Conservation (phyloP, 2,113 vertebrate genomes). For the Hippopotamus amphibius region DNA sequence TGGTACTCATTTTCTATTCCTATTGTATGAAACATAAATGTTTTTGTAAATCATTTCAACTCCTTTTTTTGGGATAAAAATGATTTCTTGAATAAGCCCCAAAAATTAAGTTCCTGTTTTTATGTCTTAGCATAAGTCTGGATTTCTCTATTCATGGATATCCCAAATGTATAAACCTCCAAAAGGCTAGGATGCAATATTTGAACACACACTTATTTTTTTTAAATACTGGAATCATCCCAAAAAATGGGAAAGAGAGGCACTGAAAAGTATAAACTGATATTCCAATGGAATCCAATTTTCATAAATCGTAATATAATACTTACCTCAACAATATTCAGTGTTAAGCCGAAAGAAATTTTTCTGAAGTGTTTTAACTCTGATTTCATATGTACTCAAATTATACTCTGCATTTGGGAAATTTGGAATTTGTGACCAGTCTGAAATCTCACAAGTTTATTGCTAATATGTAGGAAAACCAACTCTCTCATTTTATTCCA, state of each 20-base stretch:
- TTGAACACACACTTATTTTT: neutral
- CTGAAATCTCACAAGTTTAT: neutral
- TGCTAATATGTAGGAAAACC: neutral
- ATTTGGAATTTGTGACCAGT: neutral
- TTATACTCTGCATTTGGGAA: neutral
- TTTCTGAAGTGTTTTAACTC: neutral
- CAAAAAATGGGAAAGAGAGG: neutral
- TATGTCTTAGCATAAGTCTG: neutral
- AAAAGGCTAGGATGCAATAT: neutral
- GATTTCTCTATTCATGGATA: constrained; percentile 3
- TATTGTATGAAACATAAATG: neutral
- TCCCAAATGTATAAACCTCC: neutral
- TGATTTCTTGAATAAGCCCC: neutral
- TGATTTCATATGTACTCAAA: neutral
- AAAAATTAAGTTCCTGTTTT: neutral
- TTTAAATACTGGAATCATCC: neutral
- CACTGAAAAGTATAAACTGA: neutral
- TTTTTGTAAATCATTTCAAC: neutral
- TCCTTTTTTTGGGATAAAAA: constrained; percentile 7
- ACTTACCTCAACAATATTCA: neutral
- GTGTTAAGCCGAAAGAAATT: neutral
- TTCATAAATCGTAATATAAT: constrained; percentile 3
- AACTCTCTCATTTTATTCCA: neutral
- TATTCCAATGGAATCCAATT: neutral
- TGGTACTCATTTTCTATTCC: neutral